Evolutionary conservation across 2,888 invertebrate species (phyloP), one percentile per base, ranked within the genome.

Genomic region (Tuta absoluta): DNA sequence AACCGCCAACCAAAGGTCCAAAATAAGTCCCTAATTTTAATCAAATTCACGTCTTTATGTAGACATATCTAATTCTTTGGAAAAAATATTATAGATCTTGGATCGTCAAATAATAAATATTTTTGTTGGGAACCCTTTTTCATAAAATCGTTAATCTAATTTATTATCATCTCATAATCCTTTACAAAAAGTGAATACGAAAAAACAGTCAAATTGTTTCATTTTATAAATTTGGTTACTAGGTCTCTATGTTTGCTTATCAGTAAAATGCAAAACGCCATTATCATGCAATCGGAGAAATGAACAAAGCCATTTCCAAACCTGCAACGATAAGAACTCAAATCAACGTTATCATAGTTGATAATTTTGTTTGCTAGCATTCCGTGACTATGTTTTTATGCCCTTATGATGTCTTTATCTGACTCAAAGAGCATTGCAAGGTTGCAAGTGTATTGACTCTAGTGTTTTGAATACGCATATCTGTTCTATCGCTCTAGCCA

Each of bases 391-490:
- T 86, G 82, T 86, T 86, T 86, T 85, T 86, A 86, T 86, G 84
- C 84, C 84, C 85, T 81, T 87, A 86, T 33, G 33, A n/a, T 84
- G 85, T 85, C 85, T 89, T 89, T 90, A 91, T 91, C 90, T 87
- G 89, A 85, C 86, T 81, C 78, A 80, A 86, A 90, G 91, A 90
- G 82, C 90, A 80, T 81, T 82, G 90, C 88, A 91, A 91, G 91
- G 91, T 91, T 91, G 90, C 81, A 84, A 87, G 90, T 87, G 86
- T 90, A 87, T 90, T 90, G 91, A 91, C 91, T 86, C 82, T 85
- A 80, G 78, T 87, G 83, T 86, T 84, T 85, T 86, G 84, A 87
- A 87, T 87, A 86, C 79, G 77, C 85, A 86, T 89, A 89, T 88
- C 87, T 83, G 80, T 79, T 84, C 85, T 86, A 86, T 85, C 84